Evolutionary conservation across 2,888 invertebrate genomes (phyloP), one percentile per base, ranked within the genome.

Genomic region (Oscheius sp.): DNA sequence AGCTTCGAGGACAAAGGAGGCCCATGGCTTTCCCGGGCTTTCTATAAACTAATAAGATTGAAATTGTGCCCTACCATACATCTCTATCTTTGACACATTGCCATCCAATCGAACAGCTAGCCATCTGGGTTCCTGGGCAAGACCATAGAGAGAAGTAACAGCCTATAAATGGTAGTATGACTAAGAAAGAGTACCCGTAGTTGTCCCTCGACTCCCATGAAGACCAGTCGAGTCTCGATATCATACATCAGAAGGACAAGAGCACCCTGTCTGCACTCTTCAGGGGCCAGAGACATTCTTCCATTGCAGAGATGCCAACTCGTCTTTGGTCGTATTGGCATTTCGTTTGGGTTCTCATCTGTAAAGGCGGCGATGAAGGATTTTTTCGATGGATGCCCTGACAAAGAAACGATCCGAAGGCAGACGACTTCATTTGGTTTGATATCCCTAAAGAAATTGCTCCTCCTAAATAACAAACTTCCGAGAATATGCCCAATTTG

Each of bases 341-440:
- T 49, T 14, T 47, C 33, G 1, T 47, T 36, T 2, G 67, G 67
- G 49, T 67, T 50, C 20, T 67, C 59, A 45, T 67, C 67, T 0
- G 67, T 67, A 17, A 67, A 57, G 3, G 49, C 45, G 12, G 49
- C 59, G 5, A 47, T 26, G 22, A 57, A 67, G 3, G 50, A 26
- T 1, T 45, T 28, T 30, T 49, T 59, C 2, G 41, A 45, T 4
- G 32, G 26, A 9, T 47, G 47, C 8, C n/a, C 4, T 0, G 57
- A 6, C n/a, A 57, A 14, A 12, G 14, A 57, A n/a, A 33, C 32
- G 8, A 67, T 32, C 26, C 49, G 30, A 14, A 67, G 17, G 28
- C 67, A 67, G 9, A 67, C 47, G 17, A 67, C 47, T 38, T 67
- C 67, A 36, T 67, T 59, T 28, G 45, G 45, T 28, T 67, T 57